Percentiles rank a stretch among this genome's conserved stretches.
Evolutionary conservation across 2,888 invertebrate genomes (phyloP).

Genomic region (Coenonympha arcania): DNA sequence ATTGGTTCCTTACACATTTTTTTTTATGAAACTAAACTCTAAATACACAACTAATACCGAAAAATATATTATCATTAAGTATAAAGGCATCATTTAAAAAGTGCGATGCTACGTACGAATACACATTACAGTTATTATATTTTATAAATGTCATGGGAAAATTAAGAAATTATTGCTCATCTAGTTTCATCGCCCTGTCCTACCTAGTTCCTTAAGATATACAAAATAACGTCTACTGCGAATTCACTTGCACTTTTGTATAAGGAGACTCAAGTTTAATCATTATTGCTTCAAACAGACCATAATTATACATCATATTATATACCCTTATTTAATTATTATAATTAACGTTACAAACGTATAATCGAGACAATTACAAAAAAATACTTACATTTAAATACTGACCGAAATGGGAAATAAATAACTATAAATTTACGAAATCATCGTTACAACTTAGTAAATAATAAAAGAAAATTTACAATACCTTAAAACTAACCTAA

Average conservation of each 20-base stretch:
- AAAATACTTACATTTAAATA: conserved; percentile 72
- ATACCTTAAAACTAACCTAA: conserved; percentile 50
- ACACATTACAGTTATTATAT: conserved; percentile 1
- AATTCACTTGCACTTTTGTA: conserved; percentile 20
- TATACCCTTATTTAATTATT: conserved; percentile 47
- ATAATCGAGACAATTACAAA: conserved; percentile 43
- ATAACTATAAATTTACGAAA: conserved; percentile 59
- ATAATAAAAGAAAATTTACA: conserved; percentile 61
- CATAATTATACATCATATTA: conserved; percentile 25
- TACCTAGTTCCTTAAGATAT: conserved; percentile 10
- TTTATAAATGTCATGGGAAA: conserved; percentile 16
- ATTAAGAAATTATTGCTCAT: conserved; percentile 20
- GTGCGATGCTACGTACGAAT: conserved; percentile 20
- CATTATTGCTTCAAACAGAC: conserved; percentile 53
- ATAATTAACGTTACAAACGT: conserved; percentile 39
- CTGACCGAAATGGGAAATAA: conserved; percentile 74
- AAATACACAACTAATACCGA: conserved; percentile 27
- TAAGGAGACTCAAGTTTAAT: conserved; percentile 25
- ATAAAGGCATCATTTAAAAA: conserved; percentile 17
- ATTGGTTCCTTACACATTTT: conserved; percentile 31
- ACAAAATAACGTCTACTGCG: conserved; percentile 14
- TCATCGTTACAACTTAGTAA: conserved; percentile 50
- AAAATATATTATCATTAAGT: conserved; percentile 20
- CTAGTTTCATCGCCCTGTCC: conserved; percentile 7
- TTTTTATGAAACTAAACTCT: conserved; percentile 24